A percentile compares a stretch with the other conserved stretches of the same genome.
phyloP scores from a whole-genome alignment of 2,888 invertebrate species.

The Microctonus brassicae region DNA sequence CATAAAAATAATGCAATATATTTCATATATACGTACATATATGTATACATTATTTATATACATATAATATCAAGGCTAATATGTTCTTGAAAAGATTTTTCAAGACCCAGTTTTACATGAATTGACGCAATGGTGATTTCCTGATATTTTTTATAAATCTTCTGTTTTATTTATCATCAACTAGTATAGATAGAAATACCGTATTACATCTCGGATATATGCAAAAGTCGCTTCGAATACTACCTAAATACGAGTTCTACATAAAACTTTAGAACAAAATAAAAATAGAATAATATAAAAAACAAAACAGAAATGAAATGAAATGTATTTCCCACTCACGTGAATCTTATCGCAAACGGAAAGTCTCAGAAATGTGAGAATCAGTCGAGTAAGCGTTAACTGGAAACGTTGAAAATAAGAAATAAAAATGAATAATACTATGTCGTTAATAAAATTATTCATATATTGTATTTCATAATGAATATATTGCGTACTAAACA shows the following conservation, averaged over 20 bases:
- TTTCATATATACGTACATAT: neutral
- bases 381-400: neutral
- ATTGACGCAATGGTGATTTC: neutral
- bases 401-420: neutral
- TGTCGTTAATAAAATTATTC: neutral
- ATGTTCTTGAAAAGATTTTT: neutral
- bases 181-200: neutral
- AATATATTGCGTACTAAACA: neutral
- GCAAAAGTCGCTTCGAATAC: neutral
- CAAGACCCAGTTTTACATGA: neutral
- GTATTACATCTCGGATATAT: neutral
- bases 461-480: neutral
- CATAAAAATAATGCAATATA: neutral
- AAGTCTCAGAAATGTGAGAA: neutral
- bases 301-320: neutral
- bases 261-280: neutral
- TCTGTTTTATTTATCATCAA: neutral
- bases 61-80: neutral
- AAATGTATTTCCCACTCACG: neutral
- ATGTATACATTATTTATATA: neutral
- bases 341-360: neutral
- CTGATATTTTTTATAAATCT: neutral
- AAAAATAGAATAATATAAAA: neutral
- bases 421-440: neutral
- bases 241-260: neutral